A percentile compares a stretch with the other conserved stretches of the same genome.
Conservation (phyloP, 64 coral and sea anemone species). For the Porites australiensis region DNA sequence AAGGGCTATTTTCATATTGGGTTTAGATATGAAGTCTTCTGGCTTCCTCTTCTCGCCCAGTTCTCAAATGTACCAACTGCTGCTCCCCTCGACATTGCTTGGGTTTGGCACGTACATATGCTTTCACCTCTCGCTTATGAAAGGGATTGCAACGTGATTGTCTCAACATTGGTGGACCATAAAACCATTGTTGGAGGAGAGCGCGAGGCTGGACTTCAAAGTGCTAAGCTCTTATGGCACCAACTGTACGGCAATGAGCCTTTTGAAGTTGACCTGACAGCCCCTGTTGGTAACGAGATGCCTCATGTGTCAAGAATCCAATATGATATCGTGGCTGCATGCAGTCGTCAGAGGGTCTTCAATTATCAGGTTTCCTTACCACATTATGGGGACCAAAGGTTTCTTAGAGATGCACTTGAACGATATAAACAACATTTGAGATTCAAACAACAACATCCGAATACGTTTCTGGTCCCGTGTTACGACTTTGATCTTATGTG, state of each 20-base stretch:
- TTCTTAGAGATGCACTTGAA: slow-evolving; percentile 62
- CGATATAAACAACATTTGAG: slow-evolving; percentile 72
- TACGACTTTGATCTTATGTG: slow-evolving; percentile 95
- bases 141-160: slow-evolving; percentile 37
- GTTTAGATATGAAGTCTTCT: slow-evolving; percentile 34
- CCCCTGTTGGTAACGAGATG: not conserved
- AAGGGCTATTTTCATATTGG: no score
- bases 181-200: slow-evolving; percentile 27
- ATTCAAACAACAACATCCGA: slow-evolving; percentile 66
- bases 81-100: slow-evolving; percentile 75
- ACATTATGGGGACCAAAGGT: slow-evolving; percentile 67
- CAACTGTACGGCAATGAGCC: slow-evolving; percentile 52
- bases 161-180: slow-evolving; percentile 43
- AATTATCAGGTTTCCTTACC: slow-evolving; percentile 84
- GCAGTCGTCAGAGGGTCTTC: slow-evolving; percentile 57
- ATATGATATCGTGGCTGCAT: slow-evolving; percentile 64
- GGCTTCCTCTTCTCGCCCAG: slow-evolving; percentile 40
- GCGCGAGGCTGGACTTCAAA: not conserved
- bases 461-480: slow-evolving; percentile 75
- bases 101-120: slow-evolving; percentile 68
- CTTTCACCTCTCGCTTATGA: slow-evolving; percentile 23
- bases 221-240: slow-evolving; percentile 34
- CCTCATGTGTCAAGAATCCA: slow-evolving; percentile 57
- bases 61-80: not conserved
- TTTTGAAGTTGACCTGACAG: slow-evolving; percentile 75